Conservation (phyloP, 2,113 vertebrate species). For the Vidua chalybeata region DNA sequence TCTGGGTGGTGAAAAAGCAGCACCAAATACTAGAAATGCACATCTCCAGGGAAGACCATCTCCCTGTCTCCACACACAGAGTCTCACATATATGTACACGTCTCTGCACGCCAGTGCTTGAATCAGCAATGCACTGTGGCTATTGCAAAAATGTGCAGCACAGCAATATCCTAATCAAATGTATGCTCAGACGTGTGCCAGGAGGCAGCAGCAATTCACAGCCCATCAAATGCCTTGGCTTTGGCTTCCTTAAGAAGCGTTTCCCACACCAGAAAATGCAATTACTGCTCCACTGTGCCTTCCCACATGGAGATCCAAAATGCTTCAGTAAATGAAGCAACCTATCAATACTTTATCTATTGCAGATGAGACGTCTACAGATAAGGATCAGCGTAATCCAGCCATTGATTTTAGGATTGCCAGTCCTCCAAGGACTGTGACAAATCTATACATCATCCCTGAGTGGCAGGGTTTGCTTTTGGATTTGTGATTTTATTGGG, state of each 20-base stretch:
- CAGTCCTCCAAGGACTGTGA: conserved; percentile 37
- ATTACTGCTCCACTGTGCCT: not conserved
- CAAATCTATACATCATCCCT: conserved; percentile 34
- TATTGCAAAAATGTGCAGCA: not conserved
- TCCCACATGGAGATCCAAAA: not conserved
- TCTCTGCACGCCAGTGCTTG: not conserved
- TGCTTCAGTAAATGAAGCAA: conserved; percentile 21
- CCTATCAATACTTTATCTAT: conserved; percentile 56
- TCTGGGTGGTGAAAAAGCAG: not conserved
- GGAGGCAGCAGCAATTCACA: not conserved
- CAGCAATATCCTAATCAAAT: not conserved
- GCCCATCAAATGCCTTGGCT: not conserved
- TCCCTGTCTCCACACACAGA: not conserved
- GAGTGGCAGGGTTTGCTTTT: conserved; percentile 1
- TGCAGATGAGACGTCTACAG: conserved; percentile 25
- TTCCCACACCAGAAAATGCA: conserved; percentile 17
- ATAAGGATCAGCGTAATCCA: conserved; percentile 34
- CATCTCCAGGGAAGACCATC: not conserved
- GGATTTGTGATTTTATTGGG: conserved; percentile 13
- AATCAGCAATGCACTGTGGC: not conserved
- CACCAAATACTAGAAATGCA: not conserved
- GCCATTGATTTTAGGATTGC: conserved; percentile 59
- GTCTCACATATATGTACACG: too few species aligned
- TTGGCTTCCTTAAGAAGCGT: not conserved
- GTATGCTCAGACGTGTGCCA: not conserved